Base-by-base conservation (phyloP, 2,113 vertebrate genomes). In the Ophthalmolycus amberensis region DNA sequence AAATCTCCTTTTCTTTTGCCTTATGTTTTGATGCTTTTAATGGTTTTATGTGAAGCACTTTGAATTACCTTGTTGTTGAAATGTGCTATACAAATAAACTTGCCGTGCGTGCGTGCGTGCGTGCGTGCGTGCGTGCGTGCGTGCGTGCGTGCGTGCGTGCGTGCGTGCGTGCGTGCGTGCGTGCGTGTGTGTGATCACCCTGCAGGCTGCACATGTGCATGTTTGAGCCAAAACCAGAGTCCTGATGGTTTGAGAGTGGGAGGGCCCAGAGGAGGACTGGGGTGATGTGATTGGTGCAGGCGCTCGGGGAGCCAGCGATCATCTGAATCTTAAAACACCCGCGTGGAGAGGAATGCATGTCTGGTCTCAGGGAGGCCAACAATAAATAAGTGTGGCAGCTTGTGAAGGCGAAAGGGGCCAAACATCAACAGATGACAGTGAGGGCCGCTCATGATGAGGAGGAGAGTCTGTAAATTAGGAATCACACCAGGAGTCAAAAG, bases 331-430 rank as follows among this genome's bases (percentile, higher is more conserved):
- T 52, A 58, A 76, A 79, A 77, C 18, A 58, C 15, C 29, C 42
- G 66, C n/a, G 46, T 10, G 58, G 60, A 52, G 77, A 37, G n/a
- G 34, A 80, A 83, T 69, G 60, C n/a, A 79, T 76, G 79, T 52
- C 66, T 46, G 60, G 38, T 83, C 77, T 83, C 77, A 1, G 34
- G 14, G 54, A 58, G 2, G 42, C 72, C 58, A 77, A 25, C 74
- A 77, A 77, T 77, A 83, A 83, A 76, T 1, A 63, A 38, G 65
- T 32, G 60, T 34, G 48, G 67, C 40, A 77, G 38, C 38, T 16
- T 56, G 58, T 70, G 78, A 50, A 46, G 77, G 59, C 75, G 56
- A 44, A 50, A 22, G 40, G 40, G 67, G 71, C 16, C 34, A 65
- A 74, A 66, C 34, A 38, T 38, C 50, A 16, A 60, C 34, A 10